Conservation (phyloP, 2,113 vertebrate genomes). For the Urocolius indicus region DNA sequence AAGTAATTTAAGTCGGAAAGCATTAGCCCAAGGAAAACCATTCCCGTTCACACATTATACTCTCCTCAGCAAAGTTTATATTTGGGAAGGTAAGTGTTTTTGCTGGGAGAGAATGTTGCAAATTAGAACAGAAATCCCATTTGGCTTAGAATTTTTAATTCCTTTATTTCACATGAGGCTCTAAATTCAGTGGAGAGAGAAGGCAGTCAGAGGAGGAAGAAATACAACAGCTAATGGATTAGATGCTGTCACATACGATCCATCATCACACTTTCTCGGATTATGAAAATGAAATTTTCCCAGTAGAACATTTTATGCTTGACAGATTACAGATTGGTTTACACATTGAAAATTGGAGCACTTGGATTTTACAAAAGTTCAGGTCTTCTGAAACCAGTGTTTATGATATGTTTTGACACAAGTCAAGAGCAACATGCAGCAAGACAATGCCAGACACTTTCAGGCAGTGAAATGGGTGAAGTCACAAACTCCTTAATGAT, state of each 20-base stretch:
- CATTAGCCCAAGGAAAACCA: neutral
- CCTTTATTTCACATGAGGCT: constrained; percentile 17
- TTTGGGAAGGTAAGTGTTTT: neutral
- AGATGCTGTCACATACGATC: constrained; percentile 48
- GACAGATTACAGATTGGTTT: constrained; percentile 57
- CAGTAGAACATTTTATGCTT: constrained; percentile 59
- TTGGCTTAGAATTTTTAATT: neutral
- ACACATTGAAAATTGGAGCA: neutral
- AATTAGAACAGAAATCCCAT: neutral
- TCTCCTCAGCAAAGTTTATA: neutral
- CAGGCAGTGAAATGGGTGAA: neutral
- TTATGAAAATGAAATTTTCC: constrained; percentile 66
- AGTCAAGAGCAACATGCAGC: neutral
- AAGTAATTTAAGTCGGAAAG: neutral
- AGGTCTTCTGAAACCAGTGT: neutral
- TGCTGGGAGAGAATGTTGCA: neutral
- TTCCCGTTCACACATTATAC: neutral
- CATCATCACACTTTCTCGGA: constrained; percentile 33
- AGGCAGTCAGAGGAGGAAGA: neutral
- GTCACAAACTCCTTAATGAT: constrained; percentile 23
- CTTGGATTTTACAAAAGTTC: constrained; percentile 10
- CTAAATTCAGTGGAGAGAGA: neutral
- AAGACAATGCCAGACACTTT: constrained; percentile 9
- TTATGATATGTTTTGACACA: neutral
- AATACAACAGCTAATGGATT: neutral